phyloP scores from a whole-genome alignment of 2,113 vertebrate genomes.

The Sporophila hypoxantha region DNA sequence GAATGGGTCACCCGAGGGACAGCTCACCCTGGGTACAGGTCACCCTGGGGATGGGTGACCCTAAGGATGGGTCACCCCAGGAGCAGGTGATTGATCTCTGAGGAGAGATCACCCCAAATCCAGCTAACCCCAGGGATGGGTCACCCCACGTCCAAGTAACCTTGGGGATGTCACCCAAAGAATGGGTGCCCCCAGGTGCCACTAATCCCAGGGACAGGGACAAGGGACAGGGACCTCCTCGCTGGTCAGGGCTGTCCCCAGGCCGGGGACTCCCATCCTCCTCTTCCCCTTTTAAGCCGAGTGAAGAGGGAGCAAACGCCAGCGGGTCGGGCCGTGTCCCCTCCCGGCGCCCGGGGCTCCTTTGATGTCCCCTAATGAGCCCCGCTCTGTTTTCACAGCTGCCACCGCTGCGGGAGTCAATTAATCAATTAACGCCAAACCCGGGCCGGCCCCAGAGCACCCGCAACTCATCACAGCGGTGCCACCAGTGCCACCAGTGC shows the following conservation, averaged over 20 bases:
- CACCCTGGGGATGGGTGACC: not conserved
- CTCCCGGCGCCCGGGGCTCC: not conserved
- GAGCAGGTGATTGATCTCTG: not conserved
- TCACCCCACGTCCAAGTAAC: not conserved
- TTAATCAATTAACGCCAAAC: conserved; percentile 33
- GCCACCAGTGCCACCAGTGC: not conserved
- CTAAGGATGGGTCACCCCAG: not conserved
- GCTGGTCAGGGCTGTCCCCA: not conserved
- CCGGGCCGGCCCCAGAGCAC: not conserved
- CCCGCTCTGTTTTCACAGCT: conserved; percentile 54
- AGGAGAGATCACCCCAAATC: not conserved
- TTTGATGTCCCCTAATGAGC: conserved; percentile 52
- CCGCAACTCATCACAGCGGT: not conserved
- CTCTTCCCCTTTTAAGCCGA: not conserved
- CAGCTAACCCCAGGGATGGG: not conserved
- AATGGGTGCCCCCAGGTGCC: not conserved
- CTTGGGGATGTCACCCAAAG: not conserved
- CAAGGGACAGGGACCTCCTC: not conserved
- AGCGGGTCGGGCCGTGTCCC: not conserved
- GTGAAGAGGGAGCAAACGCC: not conserved
- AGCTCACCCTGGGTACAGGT: not conserved
- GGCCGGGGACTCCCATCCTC: not conserved
- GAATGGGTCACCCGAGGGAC: not conserved
- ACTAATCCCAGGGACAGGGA: not conserved
- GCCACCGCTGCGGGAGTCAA: not conserved